Base-by-base conservation (phyloP, 2,888 invertebrate species). In the Sisyra terminalis region DNA sequence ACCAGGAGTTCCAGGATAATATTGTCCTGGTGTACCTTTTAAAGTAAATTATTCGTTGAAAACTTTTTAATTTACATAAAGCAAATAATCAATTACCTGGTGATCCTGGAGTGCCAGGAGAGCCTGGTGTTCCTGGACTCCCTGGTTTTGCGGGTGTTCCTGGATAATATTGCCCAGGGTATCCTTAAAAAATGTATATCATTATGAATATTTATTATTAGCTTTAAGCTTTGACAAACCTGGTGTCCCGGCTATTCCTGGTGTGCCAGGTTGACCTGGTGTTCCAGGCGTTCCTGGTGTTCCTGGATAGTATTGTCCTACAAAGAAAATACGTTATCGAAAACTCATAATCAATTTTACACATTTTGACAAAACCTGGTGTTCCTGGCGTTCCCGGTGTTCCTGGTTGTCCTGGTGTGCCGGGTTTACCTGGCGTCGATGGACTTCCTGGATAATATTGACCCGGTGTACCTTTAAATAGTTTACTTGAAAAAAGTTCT, bases 201-300 rank as follows among this genome's bases (percentile, higher is more conserved):
- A 0, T 71, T 35, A 72, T 0, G 56, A 49, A 1, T 60, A 55
- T 1, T 71, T 71, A 40, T 14, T 10, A 44, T 24, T 43, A 44
- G 40, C 46, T 48, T 35, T 45, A 37, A 8, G 41, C 48, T 42
- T 53, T 53, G 2, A 42, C 11, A 36, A 44, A 14, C 49, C 17
- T 18, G 60, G 55, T 5, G 45, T 45, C 34, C 59, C 61, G 9
- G 58, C 56, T 2, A 51, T 50, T 9, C 58, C 58, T 14, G 57
- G 52, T 2, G 49, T 39, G 30, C 56, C 55, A 10, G 55, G 52
- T 30, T 55, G 54, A 14, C 55, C 55, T 7, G 57, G 56, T 36
- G 52, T 52, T 9, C 56, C 57, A 40, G 61, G 58, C 34, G 49
- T 50, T 9, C 57, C 58, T n/a, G 60, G 60, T 13, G 49, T 50